phyloP scores from a whole-genome alignment of 2,113 vertebrate species.

The Notothenia coriiceps region DNA sequence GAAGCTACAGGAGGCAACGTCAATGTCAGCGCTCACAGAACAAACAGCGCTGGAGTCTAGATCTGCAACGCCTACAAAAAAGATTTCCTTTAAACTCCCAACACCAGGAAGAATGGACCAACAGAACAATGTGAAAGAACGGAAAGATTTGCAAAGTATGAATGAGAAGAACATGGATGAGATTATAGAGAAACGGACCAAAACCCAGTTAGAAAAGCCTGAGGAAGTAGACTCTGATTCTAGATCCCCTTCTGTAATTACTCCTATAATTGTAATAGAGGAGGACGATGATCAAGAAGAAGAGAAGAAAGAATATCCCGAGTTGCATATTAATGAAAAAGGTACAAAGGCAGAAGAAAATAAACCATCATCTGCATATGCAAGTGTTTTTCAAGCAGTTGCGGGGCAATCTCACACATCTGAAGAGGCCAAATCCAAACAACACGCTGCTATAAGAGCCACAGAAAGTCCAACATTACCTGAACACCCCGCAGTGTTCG shows the following conservation, averaged over 20 bases:
- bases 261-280: conserved; percentile 71
- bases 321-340: conserved; percentile 37
- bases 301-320: conserved; percentile 29
- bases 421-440: conserved; percentile 4
- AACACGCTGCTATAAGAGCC: conserved; percentile 1
- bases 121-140: conserved; percentile 23
- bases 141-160: conserved; percentile 16
- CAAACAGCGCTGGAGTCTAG: conserved; percentile 71
- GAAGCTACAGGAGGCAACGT: conserved; percentile 88
- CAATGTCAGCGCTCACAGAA: conserved; percentile 88
- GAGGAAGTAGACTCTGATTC: conserved; percentile 28
- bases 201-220: conserved; percentile 29
- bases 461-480: conserved; percentile 28
- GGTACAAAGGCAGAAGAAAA: conserved; percentile 11
- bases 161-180: conserved; percentile 13
- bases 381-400: conserved; percentile 84
- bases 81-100: conserved; percentile 50
- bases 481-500: conserved; percentile 82
- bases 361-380: conserved; percentile 74
- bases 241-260: conserved; percentile 43
- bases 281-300: conserved; percentile 52
- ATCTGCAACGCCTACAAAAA: conserved; percentile 59
- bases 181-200: conserved; percentile 58
- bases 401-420: conserved; percentile 43
- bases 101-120: conserved; percentile 51